These are phyloP conservation scores for Drosophila ananassae DNA, from an alignment of 1,140 invertebrate genomes.

Conservation along the genomic window DNA sequence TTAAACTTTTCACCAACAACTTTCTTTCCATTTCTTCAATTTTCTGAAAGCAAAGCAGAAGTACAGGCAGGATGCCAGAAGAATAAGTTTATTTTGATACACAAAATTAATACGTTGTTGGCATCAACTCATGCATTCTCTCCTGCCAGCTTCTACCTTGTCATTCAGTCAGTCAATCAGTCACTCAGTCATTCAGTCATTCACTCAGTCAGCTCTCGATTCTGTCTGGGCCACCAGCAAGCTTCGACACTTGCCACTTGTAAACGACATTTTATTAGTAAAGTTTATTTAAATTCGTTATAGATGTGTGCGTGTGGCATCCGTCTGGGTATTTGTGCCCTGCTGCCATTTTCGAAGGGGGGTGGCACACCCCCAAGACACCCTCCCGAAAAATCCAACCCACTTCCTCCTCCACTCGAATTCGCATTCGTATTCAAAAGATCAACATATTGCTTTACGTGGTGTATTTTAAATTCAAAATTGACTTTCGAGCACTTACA, in stretches of 20 bases:
- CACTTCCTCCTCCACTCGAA: constrained; percentile 16
- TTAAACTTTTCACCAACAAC: too few relatives aligned
- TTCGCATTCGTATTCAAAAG: constrained; percentile 79
- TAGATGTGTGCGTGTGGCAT: constrained; percentile 30
- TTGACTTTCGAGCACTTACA: constrained; percentile 81
- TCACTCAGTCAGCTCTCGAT: constrained; percentile 5
- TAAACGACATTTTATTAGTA: constrained; percentile 82
- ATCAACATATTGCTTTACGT: constrained; percentile 82
- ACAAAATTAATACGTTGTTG: constrained; percentile 82
- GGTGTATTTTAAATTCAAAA: constrained; percentile 82
- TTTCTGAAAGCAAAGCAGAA: not conserved
- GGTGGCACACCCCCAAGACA: not conserved
- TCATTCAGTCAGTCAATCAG: constrained; percentile 29
- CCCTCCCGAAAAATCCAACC: not conserved
- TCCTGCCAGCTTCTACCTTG: constrained; percentile 26
- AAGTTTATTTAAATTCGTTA: constrained; percentile 82
- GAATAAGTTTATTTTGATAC: constrained; percentile 82
- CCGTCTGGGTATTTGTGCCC: constrained; percentile 49
- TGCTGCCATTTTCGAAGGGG: constrained; percentile 45
- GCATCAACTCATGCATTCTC: constrained; percentile 69
- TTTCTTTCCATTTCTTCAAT: too few relatives aligned
- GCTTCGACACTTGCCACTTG: constrained; percentile 79
- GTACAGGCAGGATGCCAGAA: constrained; percentile 45
- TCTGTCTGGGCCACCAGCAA: constrained; percentile 6
- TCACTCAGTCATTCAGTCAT: constrained; percentile 10